A percentile compares a stretch with the other conserved stretches of the same genome.
phyloP scores from a whole-genome alignment of 2,888 invertebrate genomes.

The Drepana falcataria region DNA sequence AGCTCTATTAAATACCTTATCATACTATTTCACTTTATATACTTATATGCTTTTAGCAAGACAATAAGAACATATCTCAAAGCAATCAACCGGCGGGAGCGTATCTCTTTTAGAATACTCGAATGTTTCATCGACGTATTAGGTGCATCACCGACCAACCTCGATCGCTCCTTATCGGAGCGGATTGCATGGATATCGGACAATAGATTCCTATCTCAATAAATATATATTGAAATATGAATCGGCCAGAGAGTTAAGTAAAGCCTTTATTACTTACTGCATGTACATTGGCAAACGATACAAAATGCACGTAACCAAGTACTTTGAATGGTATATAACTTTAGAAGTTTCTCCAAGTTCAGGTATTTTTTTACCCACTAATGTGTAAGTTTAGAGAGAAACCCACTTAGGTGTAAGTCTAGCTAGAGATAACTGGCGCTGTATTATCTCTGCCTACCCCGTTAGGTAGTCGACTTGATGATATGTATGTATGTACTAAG shows the following conservation, averaged over 20 bases:
- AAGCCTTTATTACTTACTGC: background rate
- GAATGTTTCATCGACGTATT: constrained; percentile 11
- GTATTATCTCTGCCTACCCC: no score
- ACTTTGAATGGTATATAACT: no score
- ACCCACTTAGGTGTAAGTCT: no score
- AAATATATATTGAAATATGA: constrained; percentile 15
- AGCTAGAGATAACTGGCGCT: no score
- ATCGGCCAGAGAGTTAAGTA: constrained; percentile 7
- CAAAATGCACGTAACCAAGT: no score
- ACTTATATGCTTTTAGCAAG: background rate
- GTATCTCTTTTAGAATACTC: background rate
- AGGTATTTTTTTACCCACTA: no score
- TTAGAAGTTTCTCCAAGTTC: no score
- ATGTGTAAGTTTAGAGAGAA: no score
- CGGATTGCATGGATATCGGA: constrained; percentile 17
- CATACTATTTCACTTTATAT: background rate
- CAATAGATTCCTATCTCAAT: constrained; percentile 16
- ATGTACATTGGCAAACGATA: constrained; percentile 1
- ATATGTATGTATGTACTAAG: no score
- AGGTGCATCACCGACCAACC: constrained; percentile 12
- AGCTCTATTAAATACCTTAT: background rate
- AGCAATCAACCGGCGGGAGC: background rate
- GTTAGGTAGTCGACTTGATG: no score
- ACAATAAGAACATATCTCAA: background rate
- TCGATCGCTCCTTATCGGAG: constrained; percentile 9